Evolutionary conservation across 2,797 vertebrate genomes (phyloP).

Genomic region (Gobio occitaniae): DNA sequence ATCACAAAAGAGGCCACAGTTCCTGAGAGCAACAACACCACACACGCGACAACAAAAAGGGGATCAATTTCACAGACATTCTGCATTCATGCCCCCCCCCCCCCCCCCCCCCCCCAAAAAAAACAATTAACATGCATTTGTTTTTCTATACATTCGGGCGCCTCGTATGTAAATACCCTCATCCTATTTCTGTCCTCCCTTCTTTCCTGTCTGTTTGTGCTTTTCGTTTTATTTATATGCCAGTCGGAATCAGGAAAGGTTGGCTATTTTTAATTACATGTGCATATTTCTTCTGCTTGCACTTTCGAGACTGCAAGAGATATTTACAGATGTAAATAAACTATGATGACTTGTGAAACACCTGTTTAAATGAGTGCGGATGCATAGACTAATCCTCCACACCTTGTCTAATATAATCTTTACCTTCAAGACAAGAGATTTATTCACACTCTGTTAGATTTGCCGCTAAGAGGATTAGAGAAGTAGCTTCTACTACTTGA

Average conservation of each 20-base stretch:
- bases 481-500: neutral
- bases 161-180: constrained; percentile 27
- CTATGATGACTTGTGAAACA: constrained; percentile 60
- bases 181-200: neutral
- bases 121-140: constrained; percentile 26
- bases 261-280: constrained; percentile 69
- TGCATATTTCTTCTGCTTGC: constrained; percentile 65
- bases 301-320: constrained; percentile 63
- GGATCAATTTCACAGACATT: constrained; percentile 36
- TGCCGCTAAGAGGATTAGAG: neutral
- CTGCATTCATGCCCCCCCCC: constrained; percentile 27
- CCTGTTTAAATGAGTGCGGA: neutral
- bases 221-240: constrained; percentile 65
- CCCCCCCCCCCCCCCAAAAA: neutral
- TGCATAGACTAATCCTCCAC: neutral
- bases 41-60: constrained; percentile 24
- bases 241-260: constrained; percentile 62
- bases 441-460: neutral
- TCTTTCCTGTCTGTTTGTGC: constrained; percentile 42
- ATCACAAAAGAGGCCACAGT: constrained; percentile 32
- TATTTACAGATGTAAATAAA: constrained; percentile 73
- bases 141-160: constrained; percentile 40
- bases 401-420: neutral
- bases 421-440: neutral
- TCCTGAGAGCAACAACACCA: constrained; percentile 50